Base-by-base conservation (phyloP, 2,113 vertebrate genomes). In the Toxotes chatareus region DNA sequence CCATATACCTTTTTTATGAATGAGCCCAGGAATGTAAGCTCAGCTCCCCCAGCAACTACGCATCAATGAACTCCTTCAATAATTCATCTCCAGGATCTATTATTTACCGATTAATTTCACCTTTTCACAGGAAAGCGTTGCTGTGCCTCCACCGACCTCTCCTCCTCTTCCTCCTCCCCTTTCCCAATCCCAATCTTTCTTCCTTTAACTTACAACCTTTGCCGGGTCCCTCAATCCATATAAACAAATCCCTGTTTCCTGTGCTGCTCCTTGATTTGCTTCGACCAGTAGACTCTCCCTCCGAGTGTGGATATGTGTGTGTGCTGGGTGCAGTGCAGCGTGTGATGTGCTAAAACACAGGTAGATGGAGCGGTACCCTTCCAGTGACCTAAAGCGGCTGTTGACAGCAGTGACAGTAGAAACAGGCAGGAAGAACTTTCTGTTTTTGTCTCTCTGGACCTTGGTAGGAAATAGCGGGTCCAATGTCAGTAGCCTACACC, bases 31-130 rank as follows among this genome's bases (percentile, higher is more conserved):
- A 88, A 82, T 86, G 79, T 78, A 32, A 66, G 57, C 36, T 84
- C 85, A 83, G 76, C 71, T 82, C 57, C 70, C 6, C 13, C 14
- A 27, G 23, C 79, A 86, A 81, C 76, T 93, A 91, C 88, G 79
- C 92, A 90, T 93, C 90, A 93, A 92, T 93, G 89, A 65, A 85
- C 76, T 55, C 23, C 68, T 62, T 92, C 34, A 91, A 94, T 93
- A 86, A 92, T 92, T 86, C 0, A 94, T 71, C 46, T 69, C 17
- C 51, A 38, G 71, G 67, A 92, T 95, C 81, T 86, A 95, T 95
- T 93, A 94, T 95, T 94, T 91, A 95, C 64, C 84, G 75, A 88
- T 90, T 89, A 91, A 84, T 89, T 91, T 92, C 68, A 75, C 74
- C 87, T 85, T 81, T 80, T 87, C 86, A 80, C 90, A 86, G 65